Evolutionary conservation across 2,113 vertebrate genomes (phyloP).

Genomic region (Ictidomys tridecemlineatus): DNA sequence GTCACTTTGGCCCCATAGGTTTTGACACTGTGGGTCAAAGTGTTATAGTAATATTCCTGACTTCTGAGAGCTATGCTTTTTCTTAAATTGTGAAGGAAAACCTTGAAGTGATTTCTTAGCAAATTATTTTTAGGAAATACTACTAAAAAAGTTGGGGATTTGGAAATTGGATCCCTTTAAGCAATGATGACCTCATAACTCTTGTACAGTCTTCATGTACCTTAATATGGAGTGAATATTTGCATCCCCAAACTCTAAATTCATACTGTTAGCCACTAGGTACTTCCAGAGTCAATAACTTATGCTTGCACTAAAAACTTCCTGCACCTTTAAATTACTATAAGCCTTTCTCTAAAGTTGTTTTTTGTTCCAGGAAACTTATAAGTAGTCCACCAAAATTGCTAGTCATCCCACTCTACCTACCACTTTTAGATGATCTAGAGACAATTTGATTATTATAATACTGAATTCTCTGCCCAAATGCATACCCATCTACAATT

Average conservation of each 20-base stretch:
- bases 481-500: too few species aligned
- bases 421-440: background rate
- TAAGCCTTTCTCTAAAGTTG: background rate
- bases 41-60: background rate
- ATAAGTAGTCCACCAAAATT: background rate
- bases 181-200: background rate
- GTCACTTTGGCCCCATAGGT: background rate
- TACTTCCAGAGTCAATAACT: background rate
- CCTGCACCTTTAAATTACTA: background rate
- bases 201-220: background rate
- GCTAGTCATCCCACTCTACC: too few species aligned
- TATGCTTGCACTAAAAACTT: background rate
- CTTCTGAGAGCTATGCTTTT: background rate
- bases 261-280: background rate
- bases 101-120: background rate
- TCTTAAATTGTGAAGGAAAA: background rate
- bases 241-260: background rate
- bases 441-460: background rate
- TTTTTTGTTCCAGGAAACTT: background rate
- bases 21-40: background rate
- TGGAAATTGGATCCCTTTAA: constrained; percentile 11
- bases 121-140: constrained; percentile 34
- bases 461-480: background rate
- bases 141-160: constrained; percentile 46
- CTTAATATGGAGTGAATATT: background rate